Conservation (phyloP, 2,888 invertebrate genomes). For the Merodon equestris region DNA sequence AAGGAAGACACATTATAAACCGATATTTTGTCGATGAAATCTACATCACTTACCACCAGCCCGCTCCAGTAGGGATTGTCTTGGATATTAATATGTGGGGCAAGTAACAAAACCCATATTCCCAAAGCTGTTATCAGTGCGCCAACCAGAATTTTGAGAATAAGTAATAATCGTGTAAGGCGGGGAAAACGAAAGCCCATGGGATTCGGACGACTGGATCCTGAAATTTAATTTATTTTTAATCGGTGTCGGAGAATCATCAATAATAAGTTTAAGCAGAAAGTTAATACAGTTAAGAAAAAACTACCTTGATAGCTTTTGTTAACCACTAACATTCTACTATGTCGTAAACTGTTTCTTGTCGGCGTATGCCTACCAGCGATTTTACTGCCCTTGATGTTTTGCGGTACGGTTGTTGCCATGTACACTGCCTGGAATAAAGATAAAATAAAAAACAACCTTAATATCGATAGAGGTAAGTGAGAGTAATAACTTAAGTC, state of each 20-base stretch:
- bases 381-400: conserved; percentile 82
- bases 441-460: neutral
- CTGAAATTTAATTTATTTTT: conserved; percentile 64
- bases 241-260: no score
- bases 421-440: conserved; percentile 77
- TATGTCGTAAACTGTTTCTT: conserved; percentile 84
- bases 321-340: conserved; percentile 85
- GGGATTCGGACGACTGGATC: conserved; percentile 74
- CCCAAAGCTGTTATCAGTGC: conserved; percentile 81
- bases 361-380: conserved; percentile 85
- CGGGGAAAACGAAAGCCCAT: conserved; percentile 74
- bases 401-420: conserved; percentile 85
- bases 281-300: neutral
- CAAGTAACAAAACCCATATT: conserved; percentile 82
- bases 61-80: conserved; percentile 85
- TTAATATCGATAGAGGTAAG: neutral
- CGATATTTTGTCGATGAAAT: neutral
- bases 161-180: conserved; percentile 74
- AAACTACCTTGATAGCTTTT: conserved; percentile 80
- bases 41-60: conserved; percentile 80
- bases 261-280: neutral
- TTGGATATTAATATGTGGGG: conserved; percentile 81
- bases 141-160: conserved; percentile 80
- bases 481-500: no score
- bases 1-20: conserved; percentile 22